These are phyloP conservation scores for Neopelma chrysocephalum DNA, from an alignment of 2,797 vertebrate species.

Conservation along the genomic window DNA sequence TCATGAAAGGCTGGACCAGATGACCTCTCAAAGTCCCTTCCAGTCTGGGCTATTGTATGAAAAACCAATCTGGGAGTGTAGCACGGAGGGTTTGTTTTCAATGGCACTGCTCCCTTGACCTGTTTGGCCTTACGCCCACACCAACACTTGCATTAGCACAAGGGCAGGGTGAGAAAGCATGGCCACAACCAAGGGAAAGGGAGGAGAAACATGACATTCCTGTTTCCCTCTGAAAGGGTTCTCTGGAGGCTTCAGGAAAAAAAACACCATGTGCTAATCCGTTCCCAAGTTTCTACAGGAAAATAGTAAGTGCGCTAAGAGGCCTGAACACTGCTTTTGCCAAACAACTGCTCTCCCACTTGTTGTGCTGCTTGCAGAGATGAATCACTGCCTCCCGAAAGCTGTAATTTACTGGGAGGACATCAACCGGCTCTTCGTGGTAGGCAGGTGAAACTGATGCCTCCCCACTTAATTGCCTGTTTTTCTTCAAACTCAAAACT, in stretches of 20 bases:
- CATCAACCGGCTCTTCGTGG: neutral
- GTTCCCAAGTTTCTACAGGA: neutral
- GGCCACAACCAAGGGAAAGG: neutral
- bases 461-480: slow-evolving; percentile 53
- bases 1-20: fast-evolving
- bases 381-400: slow-evolving; percentile 41
- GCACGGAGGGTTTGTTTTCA: neutral
- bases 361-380: neutral
- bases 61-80: neutral
- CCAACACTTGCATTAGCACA: neutral
- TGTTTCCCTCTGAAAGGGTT: neutral
- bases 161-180: neutral
- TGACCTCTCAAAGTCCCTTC: neutral
- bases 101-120: neutral
- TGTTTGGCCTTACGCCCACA: neutral
- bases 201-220: neutral
- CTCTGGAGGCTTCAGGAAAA: neutral
- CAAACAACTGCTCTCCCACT: slow-evolving; percentile 13
- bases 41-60: neutral
- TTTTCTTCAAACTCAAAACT: slow-evolving; percentile 39
- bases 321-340: neutral
- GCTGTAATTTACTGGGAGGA: slow-evolving; percentile 56
- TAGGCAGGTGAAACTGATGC: slow-evolving; percentile 48
- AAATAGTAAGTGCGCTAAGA: neutral
- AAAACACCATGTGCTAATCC: neutral